phyloP scores from a whole-genome alignment of 1,140 invertebrate genomes.

The Neelides sp. region DNA sequence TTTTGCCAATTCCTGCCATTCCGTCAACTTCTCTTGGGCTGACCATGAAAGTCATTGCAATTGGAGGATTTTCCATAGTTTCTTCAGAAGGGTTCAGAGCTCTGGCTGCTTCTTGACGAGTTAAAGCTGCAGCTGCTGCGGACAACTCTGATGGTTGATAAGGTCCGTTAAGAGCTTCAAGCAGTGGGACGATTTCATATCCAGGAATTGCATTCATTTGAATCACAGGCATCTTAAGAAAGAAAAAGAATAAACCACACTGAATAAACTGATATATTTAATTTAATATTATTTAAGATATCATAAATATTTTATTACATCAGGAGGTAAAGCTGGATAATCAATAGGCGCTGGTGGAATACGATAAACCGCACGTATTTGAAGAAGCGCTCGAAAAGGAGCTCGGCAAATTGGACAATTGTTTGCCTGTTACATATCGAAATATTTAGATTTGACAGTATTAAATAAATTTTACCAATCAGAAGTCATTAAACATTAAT shows the following conservation, averaged over 20 bases:
- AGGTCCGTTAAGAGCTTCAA: slow-evolving; percentile 96
- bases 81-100: slow-evolving; percentile 18
- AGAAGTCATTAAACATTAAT: slow-evolving; percentile 16
- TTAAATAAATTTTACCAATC: too few species aligned
- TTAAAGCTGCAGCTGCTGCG: slow-evolving; percentile 34
- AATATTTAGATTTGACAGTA: too few species aligned
- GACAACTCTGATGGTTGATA: slow-evolving; percentile 45
- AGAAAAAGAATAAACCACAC: slow-evolving; percentile 8
- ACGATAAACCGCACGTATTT: slow-evolving; percentile 87
- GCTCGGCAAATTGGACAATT: slow-evolving; percentile 97
- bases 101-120: slow-evolving; percentile 19
- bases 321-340: slow-evolving; percentile 39
- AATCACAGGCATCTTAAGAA: slow-evolving; percentile 35
- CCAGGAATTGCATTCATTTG: slow-evolving; percentile 64
- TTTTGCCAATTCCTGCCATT: not conserved
- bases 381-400: slow-evolving; percentile 88
- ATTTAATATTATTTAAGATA: slow-evolving; percentile 4
- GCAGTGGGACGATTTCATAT: slow-evolving; percentile 87
- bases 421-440: slow-evolving; percentile 63
- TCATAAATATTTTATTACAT: slow-evolving; percentile 33
- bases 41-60: slow-evolving; percentile 28
- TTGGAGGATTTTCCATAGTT: slow-evolving; percentile 11
- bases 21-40: slow-evolving; percentile 7
- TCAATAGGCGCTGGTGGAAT: slow-evolving; percentile 38
- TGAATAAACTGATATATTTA: not conserved